phyloP scores from a whole-genome alignment of 2,888 invertebrate species.

The Caenorhabditis wallacei region DNA sequence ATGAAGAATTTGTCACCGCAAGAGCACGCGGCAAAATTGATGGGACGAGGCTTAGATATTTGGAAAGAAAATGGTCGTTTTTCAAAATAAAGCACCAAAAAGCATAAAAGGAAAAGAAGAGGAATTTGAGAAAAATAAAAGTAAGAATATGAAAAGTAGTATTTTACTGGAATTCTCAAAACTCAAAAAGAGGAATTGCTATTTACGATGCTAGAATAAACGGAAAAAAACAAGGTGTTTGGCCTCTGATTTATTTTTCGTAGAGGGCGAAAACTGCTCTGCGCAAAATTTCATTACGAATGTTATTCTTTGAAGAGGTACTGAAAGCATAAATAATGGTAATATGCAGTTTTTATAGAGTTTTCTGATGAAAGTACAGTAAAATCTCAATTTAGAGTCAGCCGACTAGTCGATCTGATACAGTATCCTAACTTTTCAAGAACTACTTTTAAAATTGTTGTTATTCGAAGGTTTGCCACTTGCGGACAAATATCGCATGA shows the following conservation, averaged over 20 bases:
- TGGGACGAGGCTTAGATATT: conserved; percentile 33
- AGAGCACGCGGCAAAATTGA: conserved; percentile 29
- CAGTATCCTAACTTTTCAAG: too few relatives aligned
- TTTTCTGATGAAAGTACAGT: too few relatives aligned
- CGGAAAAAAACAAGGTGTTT: conserved; percentile 49
- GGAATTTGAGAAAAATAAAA: not conserved
- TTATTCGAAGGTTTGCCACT: too few relatives aligned
- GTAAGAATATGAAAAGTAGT: conserved; percentile 16
- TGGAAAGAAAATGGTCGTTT: conserved; percentile 28
- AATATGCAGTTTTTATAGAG: not conserved
- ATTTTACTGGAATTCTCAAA: not conserved
- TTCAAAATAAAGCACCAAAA: conserved; percentile 33
- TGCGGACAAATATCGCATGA: too few relatives aligned
- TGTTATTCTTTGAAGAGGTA: not conserved
- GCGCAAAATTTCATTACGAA: conserved; percentile 14
- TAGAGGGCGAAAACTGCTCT: conserved; percentile 24
- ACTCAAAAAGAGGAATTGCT: not conserved
- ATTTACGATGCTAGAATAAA: conserved; percentile 14
- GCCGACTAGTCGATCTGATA: too few relatives aligned
- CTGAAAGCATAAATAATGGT: conserved; percentile 1
- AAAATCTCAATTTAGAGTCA: too few relatives aligned
- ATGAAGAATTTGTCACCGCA: conserved; percentile 39
- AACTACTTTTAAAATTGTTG: too few relatives aligned
- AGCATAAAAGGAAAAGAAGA: conserved; percentile 13
- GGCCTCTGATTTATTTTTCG: conserved; percentile 45